phyloP scores from a whole-genome alignment of 1,140 invertebrate species.

The Telenomus remus region DNA sequence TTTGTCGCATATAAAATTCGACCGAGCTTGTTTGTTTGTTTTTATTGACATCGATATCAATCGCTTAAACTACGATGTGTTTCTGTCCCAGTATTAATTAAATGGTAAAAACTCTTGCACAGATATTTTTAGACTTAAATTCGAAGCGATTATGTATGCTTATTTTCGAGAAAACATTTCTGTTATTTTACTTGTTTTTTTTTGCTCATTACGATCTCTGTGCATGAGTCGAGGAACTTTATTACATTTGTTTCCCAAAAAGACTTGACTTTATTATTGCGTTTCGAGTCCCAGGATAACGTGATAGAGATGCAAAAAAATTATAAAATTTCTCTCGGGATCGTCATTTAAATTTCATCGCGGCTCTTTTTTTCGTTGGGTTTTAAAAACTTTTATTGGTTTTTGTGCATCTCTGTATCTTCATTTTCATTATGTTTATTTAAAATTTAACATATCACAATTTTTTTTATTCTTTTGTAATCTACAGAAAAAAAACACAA shows the following conservation, averaged over 20 bases:
- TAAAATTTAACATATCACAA: constrained; percentile 11
- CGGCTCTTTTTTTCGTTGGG: constrained; percentile 15
- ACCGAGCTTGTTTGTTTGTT: constrained; percentile 28
- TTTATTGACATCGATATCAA: constrained; percentile 58
- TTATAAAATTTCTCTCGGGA: constrained; percentile 21
- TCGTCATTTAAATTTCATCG: constrained; percentile 6
- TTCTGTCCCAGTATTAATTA: constrained; percentile 35
- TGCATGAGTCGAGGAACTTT: constrained; percentile 57
- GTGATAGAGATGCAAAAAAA: constrained; percentile 28
- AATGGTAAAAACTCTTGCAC: constrained; percentile 42
- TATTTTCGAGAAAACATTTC: constrained; percentile 8
- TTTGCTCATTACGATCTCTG: constrained; percentile 37
- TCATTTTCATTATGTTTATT: constrained; percentile 20
- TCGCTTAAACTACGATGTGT: constrained; percentile 52
- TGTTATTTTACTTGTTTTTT: constrained; percentile 30
- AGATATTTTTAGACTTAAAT: constrained; percentile 32
- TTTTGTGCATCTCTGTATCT: constrained; percentile 32
- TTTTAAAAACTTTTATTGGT: constrained; percentile 20
- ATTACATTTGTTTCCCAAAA: constrained; percentile 51
- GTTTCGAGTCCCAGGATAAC: constrained; percentile 35
- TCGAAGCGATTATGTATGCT: constrained; percentile 11
- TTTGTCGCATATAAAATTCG: constrained; percentile 27
- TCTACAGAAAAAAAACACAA: too few species aligned
- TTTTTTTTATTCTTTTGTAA: background rate
- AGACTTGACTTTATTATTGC: constrained; percentile 53